Evolutionary conservation across 1,140 invertebrate genomes (phyloP).

Genomic region (Tetramorium alpestre): DNA sequence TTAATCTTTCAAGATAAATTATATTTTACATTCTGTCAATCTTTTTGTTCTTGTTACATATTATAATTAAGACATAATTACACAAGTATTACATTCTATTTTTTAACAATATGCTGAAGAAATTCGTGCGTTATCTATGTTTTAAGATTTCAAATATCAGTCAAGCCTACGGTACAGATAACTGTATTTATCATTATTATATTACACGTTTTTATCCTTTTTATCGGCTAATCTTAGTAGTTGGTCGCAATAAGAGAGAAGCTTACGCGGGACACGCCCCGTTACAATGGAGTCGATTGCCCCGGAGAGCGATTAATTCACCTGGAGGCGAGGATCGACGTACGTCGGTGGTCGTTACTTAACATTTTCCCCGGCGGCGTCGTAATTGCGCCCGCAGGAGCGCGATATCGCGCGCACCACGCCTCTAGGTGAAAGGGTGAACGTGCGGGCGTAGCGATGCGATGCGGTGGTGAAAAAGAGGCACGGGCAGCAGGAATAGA

Average conservation of each 20-base stretch:
- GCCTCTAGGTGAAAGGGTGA: constrained; percentile 82
- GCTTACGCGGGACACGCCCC: constrained; percentile 20
- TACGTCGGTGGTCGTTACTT: constrained; percentile 57
- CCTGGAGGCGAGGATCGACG: constrained; percentile 40
- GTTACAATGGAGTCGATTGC: constrained; percentile 44
- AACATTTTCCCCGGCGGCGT: constrained; percentile 62
- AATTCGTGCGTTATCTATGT: too few species aligned
- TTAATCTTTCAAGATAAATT: not conserved
- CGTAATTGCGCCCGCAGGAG: constrained; percentile 66
- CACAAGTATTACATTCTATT: not conserved
- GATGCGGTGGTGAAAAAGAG: constrained; percentile 71
- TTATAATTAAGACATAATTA: not conserved
- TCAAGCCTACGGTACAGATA: not conserved
- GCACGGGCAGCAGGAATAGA: constrained; percentile 29
- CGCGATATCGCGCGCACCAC: constrained; percentile 77
- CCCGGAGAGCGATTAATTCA: constrained; percentile 56
- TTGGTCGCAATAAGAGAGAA: not conserved
- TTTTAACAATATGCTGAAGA: not conserved
- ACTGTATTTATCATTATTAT: not conserved
- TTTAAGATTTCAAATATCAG: not conserved
- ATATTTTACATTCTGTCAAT: not conserved
- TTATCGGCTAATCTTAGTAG: not conserved
- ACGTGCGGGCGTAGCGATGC: constrained; percentile 22
- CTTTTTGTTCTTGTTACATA: not conserved
- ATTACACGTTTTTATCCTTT: not conserved